Conservation (phyloP, 2,113 vertebrate species). For the Entosphenus tridentatus region DNA sequence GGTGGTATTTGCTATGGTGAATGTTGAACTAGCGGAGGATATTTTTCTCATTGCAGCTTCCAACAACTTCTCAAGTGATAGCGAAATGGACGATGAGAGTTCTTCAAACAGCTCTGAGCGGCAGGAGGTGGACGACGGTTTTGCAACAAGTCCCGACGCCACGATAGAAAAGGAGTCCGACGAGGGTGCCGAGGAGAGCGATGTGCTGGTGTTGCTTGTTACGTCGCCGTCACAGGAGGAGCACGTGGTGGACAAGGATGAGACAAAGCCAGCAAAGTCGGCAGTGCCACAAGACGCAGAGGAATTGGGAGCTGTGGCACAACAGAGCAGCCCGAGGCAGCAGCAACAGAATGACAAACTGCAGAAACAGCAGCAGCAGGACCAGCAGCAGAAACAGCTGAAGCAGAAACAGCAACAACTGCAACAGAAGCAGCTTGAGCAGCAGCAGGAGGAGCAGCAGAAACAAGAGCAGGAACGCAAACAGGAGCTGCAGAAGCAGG, state of each 20-base stretch:
- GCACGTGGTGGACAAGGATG: too few relatives aligned
- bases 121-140: not conserved
- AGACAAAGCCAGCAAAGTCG: not conserved
- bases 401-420: too few relatives aligned
- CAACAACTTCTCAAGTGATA: slow-evolving; percentile 35
- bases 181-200: slow-evolving; percentile 33
- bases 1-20: not conserved
- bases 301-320: slow-evolving; percentile 21
- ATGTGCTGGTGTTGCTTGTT: slow-evolving; percentile 13
- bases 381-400: too few relatives aligned
- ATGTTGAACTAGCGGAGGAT: not conserved
- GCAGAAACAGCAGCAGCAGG: too few relatives aligned
- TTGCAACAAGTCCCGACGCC: too few relatives aligned
- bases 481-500: slow-evolving; percentile 23
- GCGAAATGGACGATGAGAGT: slow-evolving; percentile 29
- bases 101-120: slow-evolving; percentile 4
- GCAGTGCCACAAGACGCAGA: slow-evolving; percentile 20
- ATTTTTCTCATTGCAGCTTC: slow-evolving; percentile 18
- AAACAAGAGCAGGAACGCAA: slow-evolving; percentile 25
- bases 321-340: slow-evolving; percentile 14
- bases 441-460: slow-evolving; percentile 12
- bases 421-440: too few relatives aligned
- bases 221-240: too few relatives aligned
- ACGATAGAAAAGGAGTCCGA: slow-evolving; percentile 16
- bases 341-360: too few relatives aligned